Base-by-base conservation (phyloP, 2,888 invertebrate species). In the Pantelozetes paolii region DNA sequence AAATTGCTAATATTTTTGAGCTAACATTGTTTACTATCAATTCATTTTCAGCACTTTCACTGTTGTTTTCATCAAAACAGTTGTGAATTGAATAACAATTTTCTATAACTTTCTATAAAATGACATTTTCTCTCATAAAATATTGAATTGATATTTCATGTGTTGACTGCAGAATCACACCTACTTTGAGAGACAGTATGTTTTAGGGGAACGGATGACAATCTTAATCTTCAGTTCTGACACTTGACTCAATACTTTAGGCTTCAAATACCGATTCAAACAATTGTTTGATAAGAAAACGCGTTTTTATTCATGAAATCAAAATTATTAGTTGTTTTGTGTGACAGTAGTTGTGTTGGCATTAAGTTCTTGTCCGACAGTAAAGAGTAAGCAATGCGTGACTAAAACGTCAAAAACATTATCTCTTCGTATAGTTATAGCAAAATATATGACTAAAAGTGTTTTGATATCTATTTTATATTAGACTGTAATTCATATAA, bases 381-480 rank as follows among this genome's bases (percentile, higher is more conserved):
- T 57, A 28, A 2, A 15, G 8, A 18, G 28, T 57, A 18, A 30
- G 11, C 57, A 57, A 57, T 57, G 57, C 57, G 57, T 57, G 57
- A 57, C 57, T 13, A 54, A 54, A 54, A 54, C 54, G 54, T 54
- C 54, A 23, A 57, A 57, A 30, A 2, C 57, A 57, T 57, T 57
- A 13, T 23, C 20, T 30, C 28, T 36, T 36, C 36, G 36, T 36
- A 8, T 8, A 36, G 36, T 45, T 15, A 45, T 45, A 45, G 11
- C 45, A 18, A 15, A 13, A 45, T 45, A 45, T 6, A 45, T 9
- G 36, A 18, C 45, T 18, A 15, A 45, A 45, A 54, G 23, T 15
- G 48, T 20, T 54, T 54, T 13, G 54, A 26, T 26, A 26, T 23
- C 20, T 54, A 18, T 54, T 20, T 54, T 45, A 11, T 45, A 2